Percentiles rank a stretch among this genome's conserved stretches.
phyloP scores from a whole-genome alignment of 2,113 vertebrate genomes.

The Hypomesus transpacificus region DNA sequence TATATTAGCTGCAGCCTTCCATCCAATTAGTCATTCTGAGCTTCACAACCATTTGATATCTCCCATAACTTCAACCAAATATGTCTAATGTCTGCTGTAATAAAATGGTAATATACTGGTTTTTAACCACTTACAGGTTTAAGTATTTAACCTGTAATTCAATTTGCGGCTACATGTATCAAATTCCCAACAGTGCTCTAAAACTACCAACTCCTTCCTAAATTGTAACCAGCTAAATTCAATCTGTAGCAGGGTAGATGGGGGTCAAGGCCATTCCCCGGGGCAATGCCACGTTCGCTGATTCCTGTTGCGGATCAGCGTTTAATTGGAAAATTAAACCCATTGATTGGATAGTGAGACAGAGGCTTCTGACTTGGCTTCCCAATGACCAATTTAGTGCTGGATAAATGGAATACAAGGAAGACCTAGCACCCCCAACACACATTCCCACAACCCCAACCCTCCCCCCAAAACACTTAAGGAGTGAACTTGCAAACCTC shows the following conservation, averaged over 20 bases:
- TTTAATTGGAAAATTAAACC: conserved; percentile 65
- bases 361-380: conserved; percentile 43
- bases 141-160: too few relatives aligned
- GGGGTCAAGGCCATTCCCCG: conserved; percentile 33
- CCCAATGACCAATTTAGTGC: conserved; percentile 53
- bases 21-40: neutral
- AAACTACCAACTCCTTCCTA: conserved; percentile 16
- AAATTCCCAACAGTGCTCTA: conserved; percentile 21
- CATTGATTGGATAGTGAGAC: conserved; percentile 50
- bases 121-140: neutral
- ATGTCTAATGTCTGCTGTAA: neutral
- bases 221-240: conserved; percentile 23
- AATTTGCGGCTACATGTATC: neutral
- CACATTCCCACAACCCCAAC: neutral
- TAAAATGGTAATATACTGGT: neutral
- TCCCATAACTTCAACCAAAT: neutral
- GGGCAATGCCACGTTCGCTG: conserved; percentile 27
- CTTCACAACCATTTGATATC: too few relatives aligned
- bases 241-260: conserved; percentile 48
- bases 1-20: neutral
- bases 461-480: neutral
- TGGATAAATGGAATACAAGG: conserved; percentile 45
- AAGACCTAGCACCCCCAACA: neutral
- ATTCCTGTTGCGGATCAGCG: conserved; percentile 44
- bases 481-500: conserved; percentile 41